phyloP scores from a whole-genome alignment of 2,797 vertebrate genomes.

The Crenichthys baileyi region DNA sequence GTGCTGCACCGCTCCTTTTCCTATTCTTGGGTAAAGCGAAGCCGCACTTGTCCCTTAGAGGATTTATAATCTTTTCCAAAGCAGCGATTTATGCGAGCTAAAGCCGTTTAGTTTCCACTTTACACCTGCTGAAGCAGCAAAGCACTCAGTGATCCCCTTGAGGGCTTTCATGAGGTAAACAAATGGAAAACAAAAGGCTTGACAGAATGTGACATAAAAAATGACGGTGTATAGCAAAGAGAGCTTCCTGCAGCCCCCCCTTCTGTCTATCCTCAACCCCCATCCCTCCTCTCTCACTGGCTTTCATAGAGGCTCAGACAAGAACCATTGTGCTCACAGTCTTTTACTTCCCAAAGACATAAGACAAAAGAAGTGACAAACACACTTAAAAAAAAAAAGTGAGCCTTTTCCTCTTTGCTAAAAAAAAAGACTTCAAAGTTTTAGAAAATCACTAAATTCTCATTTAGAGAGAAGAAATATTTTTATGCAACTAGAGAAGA shows the following conservation, averaged over 20 bases:
- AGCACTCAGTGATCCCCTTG: conserved; percentile 11
- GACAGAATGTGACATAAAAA: conserved; percentile 45
- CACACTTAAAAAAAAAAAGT: conserved; percentile 42
- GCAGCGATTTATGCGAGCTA: conserved; percentile 36
- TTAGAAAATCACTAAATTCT: conserved; percentile 3
- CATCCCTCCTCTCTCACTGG: conserved; percentile 46
- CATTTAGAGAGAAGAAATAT: not conserved
- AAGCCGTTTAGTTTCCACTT: conserved; percentile 27
- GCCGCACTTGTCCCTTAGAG: conserved; percentile 30
- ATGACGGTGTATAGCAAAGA: conserved; percentile 50
- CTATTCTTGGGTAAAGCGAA: conserved; percentile 23
- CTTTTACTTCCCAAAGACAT: conserved; percentile 58
- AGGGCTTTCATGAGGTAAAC: conserved; percentile 26
- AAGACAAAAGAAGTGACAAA: conserved; percentile 61
- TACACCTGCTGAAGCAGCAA: conserved; percentile 38
- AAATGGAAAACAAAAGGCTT: conserved; percentile 48
- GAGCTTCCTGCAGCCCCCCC: conserved; percentile 39
- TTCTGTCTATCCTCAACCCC: conserved; percentile 13
- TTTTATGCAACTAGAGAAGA: not conserved
- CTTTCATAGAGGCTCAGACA: conserved; percentile 73
- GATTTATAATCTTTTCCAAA: conserved; percentile 31
- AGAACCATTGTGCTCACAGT: conserved; percentile 72
- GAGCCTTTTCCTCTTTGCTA: not conserved
- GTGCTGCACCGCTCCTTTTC: conserved; percentile 6
- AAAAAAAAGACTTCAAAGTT: not conserved